Evolutionary conservation across 1,140 invertebrate species (phyloP).

Genomic region (Hormaphis cornu): DNA sequence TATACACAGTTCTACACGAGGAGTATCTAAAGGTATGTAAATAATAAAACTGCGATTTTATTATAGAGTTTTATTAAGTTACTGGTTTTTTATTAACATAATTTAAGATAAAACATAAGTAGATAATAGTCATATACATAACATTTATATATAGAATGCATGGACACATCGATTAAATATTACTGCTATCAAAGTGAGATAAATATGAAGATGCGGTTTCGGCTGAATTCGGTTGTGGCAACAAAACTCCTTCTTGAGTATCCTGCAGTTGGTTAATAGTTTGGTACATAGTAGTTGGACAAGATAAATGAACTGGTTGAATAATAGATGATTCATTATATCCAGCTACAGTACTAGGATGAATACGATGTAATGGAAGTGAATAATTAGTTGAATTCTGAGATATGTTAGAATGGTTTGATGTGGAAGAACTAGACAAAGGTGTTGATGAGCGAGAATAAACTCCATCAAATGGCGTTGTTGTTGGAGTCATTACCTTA

Average conservation of each 20-base stretch:
- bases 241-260: conserved; percentile 1
- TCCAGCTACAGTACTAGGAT: background rate
- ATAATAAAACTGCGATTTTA: conserved; percentile 1
- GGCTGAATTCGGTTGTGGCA: background rate
- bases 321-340: conserved; percentile 7
- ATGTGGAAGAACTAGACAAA: background rate
- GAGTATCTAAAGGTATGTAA: conserved; percentile 10
- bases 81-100: no score
- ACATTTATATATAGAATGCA: no score
- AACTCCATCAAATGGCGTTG: conserved; percentile 2
- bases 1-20: conserved; percentile 31
- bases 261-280: conserved; percentile 2
- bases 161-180: no score
- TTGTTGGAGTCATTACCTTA: conserved; percentile 9
- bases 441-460: background rate
- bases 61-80: background rate
- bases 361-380: background rate
- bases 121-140: no score
- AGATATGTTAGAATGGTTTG: background rate
- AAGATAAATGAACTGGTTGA: conserved; percentile 1
- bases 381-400: conserved; percentile 1
- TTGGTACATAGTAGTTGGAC: conserved; percentile 1
- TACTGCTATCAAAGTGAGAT: background rate
- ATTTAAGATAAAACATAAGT: no score
- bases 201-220: conserved; percentile 1